These are phyloP conservation scores for Zaprionus taronus DNA, from an alignment of 1,140 invertebrate species.

Conservation along the genomic window DNA sequence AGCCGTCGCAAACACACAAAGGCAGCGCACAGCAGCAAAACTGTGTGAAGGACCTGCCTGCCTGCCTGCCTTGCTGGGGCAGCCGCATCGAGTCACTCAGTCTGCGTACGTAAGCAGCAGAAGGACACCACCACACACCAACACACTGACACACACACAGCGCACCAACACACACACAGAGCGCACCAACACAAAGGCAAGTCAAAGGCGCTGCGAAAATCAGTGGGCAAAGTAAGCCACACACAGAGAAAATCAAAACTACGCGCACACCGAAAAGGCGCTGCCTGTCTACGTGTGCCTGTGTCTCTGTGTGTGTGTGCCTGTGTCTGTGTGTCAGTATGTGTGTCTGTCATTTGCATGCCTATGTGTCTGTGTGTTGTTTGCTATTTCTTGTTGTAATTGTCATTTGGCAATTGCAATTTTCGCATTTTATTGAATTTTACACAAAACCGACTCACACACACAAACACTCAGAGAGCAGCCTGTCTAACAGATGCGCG, in stretches of 20 bases:
- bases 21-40: slow-evolving; percentile 28
- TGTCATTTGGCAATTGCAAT: slow-evolving; percentile 73
- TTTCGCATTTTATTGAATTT: slow-evolving; percentile 79
- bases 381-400: slow-evolving; percentile 60
- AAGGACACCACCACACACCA: slow-evolving; percentile 45
- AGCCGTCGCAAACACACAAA: slow-evolving; percentile 1
- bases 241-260: slow-evolving; percentile 80
- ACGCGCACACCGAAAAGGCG: slow-evolving; percentile 74
- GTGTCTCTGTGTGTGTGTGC: slow-evolving; percentile 31
- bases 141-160: slow-evolving; percentile 32
- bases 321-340: slow-evolving; percentile 14
- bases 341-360: slow-evolving; percentile 28
- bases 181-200: slow-evolving; percentile 39
- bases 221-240: slow-evolving; percentile 66
- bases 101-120: slow-evolving; percentile 78
- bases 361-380: slow-evolving; percentile 27
- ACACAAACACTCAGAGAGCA: slow-evolving; percentile 22
- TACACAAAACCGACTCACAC: slow-evolving; percentile 50
- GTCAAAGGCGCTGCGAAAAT: slow-evolving; percentile 52
- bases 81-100: slow-evolving; percentile 81
- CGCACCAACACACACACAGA: slow-evolving; percentile 27
- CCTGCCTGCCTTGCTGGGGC: slow-evolving; percentile 58
- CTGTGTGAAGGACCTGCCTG: slow-evolving; percentile 60
- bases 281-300: slow-evolving; percentile 49
- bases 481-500: slow-evolving; percentile 47